These are phyloP conservation scores for Sesamia inferens DNA, from an alignment of 2,888 invertebrate species.

Conservation along the genomic window DNA sequence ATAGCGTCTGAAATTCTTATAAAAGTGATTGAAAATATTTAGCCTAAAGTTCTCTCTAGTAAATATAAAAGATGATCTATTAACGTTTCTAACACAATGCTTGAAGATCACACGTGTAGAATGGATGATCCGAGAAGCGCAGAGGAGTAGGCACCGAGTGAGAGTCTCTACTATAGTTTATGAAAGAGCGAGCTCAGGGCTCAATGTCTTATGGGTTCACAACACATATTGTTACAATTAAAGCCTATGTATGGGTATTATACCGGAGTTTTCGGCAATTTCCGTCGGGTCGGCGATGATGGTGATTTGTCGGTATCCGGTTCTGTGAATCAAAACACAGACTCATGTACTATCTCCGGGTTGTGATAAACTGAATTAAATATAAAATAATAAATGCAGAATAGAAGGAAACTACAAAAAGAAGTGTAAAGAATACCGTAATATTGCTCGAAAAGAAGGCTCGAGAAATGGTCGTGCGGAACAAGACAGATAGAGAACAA, in stretches of 20 bases:
- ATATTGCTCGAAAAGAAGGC: slow-evolving; percentile 68
- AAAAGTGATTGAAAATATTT: slow-evolving; percentile 50
- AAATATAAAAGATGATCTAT: slow-evolving; percentile 72
- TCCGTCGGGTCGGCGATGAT: slow-evolving; percentile 97
- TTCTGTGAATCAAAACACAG: slow-evolving; percentile 91
- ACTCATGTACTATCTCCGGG: slow-evolving; percentile 72
- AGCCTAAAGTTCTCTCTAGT: slow-evolving; percentile 39
- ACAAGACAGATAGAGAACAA: slow-evolving; percentile 60
- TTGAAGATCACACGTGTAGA: slow-evolving; percentile 72
- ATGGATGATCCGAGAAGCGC: slow-evolving; percentile 83
- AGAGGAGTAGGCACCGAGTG: slow-evolving; percentile 89
- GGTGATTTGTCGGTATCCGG: slow-evolving; percentile 96
- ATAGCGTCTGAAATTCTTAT: slow-evolving; percentile 39
- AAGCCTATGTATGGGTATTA: slow-evolving; percentile 92
- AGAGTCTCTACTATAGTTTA: slow-evolving; percentile 87
- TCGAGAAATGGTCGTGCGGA: slow-evolving; percentile 69
- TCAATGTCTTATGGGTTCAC: slow-evolving; percentile 88
- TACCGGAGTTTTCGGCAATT: slow-evolving; percentile 99
- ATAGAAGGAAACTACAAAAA: slow-evolving; percentile 54
- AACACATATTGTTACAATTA: slow-evolving; percentile 90
- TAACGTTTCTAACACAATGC: slow-evolving; percentile 73
- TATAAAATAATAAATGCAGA: slow-evolving; percentile 30
- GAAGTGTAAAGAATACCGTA: slow-evolving; percentile 65
- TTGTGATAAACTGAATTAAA: slow-evolving; percentile 39
- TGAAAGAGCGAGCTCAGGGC: slow-evolving; percentile 79